These are phyloP conservation scores for Aleiodes leptofemur DNA, from an alignment of 2,888 invertebrate genomes.

Conservation along the genomic window DNA sequence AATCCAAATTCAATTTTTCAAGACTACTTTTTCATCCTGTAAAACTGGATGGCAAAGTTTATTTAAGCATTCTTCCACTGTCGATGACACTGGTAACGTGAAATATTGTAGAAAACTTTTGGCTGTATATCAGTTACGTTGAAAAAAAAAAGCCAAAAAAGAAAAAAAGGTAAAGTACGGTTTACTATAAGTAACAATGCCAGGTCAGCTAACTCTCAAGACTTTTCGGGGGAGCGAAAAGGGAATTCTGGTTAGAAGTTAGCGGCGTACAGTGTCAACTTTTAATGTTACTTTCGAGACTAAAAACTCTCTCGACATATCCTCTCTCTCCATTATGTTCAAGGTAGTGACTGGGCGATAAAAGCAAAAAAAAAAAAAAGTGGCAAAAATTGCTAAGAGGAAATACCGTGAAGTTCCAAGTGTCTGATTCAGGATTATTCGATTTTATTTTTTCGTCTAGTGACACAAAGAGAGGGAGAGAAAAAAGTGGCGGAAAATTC, in stretches of 20 bases:
- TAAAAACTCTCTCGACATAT: constrained; percentile 42
- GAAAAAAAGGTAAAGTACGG: background rate
- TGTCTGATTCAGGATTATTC: too few species aligned
- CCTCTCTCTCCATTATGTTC: constrained; percentile 35
- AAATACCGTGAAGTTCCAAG: too few species aligned
- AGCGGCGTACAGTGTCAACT: constrained; percentile 61
- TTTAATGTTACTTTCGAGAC: constrained; percentile 59
- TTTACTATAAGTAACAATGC: constrained; percentile 30
- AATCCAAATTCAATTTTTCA: too few species aligned
- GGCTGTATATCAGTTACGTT: constrained; percentile 53
- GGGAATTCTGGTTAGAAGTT: constrained; percentile 53
- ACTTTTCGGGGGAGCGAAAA: constrained; percentile 29
- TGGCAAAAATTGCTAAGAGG: too few species aligned
- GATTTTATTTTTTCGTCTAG: too few species aligned
- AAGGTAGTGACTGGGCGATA: too few species aligned
- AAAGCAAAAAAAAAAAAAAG: too few species aligned
- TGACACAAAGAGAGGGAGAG: too few species aligned
- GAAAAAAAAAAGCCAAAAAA: background rate
- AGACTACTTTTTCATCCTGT: too few species aligned
- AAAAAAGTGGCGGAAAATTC: too few species aligned
- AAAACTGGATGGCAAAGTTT: constrained; percentile 44
- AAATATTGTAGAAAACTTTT: constrained; percentile 54
- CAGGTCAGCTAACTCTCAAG: constrained; percentile 29
- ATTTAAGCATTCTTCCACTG: constrained; percentile 43
- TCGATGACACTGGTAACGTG: constrained; percentile 53